Conservation (phyloP, 1,140 invertebrate species). For the Cherax destructor region DNA sequence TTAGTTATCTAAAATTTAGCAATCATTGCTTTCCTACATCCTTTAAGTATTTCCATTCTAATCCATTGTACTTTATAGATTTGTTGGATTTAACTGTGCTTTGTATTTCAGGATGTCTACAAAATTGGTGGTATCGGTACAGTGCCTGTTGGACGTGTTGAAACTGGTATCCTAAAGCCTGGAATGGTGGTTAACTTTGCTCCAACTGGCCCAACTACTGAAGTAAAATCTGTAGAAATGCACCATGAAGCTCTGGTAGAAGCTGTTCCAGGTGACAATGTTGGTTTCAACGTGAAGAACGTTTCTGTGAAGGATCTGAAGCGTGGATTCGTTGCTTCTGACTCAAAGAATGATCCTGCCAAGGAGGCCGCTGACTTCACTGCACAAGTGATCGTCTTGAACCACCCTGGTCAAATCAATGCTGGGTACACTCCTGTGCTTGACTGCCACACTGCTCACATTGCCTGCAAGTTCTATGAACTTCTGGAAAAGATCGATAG, state of each 20-base stretch:
- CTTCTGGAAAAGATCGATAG: constrained; percentile 99
- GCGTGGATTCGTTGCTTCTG: constrained; percentile 97
- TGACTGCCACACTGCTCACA: constrained; percentile 99
- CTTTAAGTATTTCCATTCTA: not conserved
- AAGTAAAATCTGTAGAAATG: constrained; percentile 99
- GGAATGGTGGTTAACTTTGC: constrained; percentile 99
- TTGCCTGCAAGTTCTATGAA: constrained; percentile 98
- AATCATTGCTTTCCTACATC: not conserved
- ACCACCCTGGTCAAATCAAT: constrained; percentile 97
- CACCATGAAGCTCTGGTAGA: constrained; percentile 97
- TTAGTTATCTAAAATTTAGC: not conserved
- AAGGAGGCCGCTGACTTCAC: constrained; percentile 94
- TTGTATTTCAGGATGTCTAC: constrained; percentile 91
- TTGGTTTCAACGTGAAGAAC: constrained; percentile 99
- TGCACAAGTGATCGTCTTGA: constrained; percentile 97
- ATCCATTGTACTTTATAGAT: not conserved
- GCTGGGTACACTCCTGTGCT: constrained; percentile 98
- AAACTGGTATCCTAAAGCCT: constrained; percentile 97
- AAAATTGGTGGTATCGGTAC: constrained; percentile 99
- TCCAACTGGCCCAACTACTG: constrained; percentile 94
- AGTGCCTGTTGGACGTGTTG: constrained; percentile 98
- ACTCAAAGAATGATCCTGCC: constrained; percentile 97
- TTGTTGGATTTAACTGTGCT: not conserved
- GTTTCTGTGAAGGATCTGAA: constrained; percentile 98
- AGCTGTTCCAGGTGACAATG: constrained; percentile 97